Conservation (phyloP, 2,888 invertebrate genomes). For the Trachelus troglodyta region DNA sequence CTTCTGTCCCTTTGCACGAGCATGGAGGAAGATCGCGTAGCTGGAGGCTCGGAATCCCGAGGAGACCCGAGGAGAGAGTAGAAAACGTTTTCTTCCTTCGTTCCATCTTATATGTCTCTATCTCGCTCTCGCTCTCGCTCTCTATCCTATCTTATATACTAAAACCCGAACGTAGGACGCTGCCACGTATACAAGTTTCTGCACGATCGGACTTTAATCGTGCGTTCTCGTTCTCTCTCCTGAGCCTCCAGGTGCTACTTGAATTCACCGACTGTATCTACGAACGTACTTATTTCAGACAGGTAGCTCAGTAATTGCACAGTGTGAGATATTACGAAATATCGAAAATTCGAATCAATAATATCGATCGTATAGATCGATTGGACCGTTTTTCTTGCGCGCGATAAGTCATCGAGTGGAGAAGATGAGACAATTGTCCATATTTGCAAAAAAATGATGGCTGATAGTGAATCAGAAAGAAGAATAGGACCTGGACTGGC, state of each 20-base stretch:
- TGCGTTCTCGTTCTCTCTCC: not conserved
- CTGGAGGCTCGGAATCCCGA: conserved; percentile 27
- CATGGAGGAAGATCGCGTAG: not conserved
- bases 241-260: not conserved
- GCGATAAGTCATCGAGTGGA: not conserved
- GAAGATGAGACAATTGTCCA: not conserved
- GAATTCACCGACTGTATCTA: not conserved
- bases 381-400: not conserved
- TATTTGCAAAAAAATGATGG: not conserved
- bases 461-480: not conserved
- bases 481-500: not conserved
- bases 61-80: not conserved
- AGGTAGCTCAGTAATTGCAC: not conserved
- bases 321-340: not conserved
- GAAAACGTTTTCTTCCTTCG: not conserved
- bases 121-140: not conserved
- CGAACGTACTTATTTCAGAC: not conserved
- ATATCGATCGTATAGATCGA: not conserved
- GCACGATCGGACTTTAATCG: not conserved
- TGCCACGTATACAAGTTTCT: conserved; percentile 38
- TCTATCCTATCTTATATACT: conserved; percentile 38
- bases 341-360: not conserved
- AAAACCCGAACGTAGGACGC: conserved; percentile 47
- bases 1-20: not conserved
- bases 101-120: not conserved